These are phyloP conservation scores for Odobenus rosmarus DNA, from an alignment of 2,113 vertebrate genomes.

Conservation along the genomic window DNA sequence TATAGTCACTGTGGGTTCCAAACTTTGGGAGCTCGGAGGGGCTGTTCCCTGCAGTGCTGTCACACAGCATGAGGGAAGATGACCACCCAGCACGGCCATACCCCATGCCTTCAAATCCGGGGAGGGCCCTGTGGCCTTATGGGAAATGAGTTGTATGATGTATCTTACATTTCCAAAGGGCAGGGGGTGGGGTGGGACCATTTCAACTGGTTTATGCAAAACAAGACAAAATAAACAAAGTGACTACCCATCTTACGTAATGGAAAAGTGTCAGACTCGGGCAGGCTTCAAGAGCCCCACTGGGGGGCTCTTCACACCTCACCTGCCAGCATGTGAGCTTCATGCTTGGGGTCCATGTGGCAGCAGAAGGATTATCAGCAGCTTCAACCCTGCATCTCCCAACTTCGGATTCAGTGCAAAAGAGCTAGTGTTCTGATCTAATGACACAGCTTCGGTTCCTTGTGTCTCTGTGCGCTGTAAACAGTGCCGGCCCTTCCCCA, in stretches of 20 bases:
- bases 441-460: neutral
- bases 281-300: neutral
- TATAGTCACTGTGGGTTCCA: neutral
- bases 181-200: rapidly evolving
- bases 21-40: neutral
- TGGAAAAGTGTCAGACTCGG: neutral
- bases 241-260: neutral
- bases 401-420: neutral
- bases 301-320: rapidly evolving
- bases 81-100: neutral
- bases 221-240: neutral
- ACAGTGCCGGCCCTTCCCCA: neutral
- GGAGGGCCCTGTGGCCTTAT: neutral
- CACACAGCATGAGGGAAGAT: rapidly evolving
- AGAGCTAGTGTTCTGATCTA: neutral
- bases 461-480: neutral
- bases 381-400: neutral
- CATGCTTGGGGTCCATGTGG: neutral
- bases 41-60: neutral
- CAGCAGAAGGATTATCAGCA: neutral
- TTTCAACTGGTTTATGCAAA: neutral
- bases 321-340: neutral
- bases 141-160: neutral
- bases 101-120: neutral
- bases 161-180: neutral